Conservation (phyloP, 2,797 vertebrate genomes). For the Coregonus sp. region DNA sequence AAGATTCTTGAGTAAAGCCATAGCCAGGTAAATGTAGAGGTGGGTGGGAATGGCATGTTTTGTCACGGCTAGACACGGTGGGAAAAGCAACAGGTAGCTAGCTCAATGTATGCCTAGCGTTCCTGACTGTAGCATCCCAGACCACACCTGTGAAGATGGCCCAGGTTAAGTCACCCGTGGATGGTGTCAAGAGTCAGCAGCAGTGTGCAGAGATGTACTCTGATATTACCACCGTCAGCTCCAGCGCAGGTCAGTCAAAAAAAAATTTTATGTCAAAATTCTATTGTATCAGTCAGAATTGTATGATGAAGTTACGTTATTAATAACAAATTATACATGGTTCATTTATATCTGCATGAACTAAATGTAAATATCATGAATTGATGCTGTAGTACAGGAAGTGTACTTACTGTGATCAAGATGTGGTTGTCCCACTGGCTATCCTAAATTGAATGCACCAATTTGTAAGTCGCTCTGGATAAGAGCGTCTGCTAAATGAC, state of each 20-base stretch:
- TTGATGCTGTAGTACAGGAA: no score
- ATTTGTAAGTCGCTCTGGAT: no score
- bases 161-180: conserved; percentile 58
- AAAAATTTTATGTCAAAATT: not conserved
- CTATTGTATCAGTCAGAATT: not conserved
- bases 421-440: no score
- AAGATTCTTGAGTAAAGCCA: not conserved
- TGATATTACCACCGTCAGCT: conserved; percentile 74
- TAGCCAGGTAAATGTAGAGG: conserved; percentile 2
- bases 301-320: not conserved
- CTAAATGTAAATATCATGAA: no score
- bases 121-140: conserved; percentile 14
- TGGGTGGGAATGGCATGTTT: conserved; percentile 42
- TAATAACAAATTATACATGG: not conserved
- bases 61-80: conserved; percentile 43
- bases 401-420: no score
- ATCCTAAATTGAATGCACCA: no score
- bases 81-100: conserved; percentile 37
- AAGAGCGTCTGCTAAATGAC: no score
- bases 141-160: conserved; percentile 59
- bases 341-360: not conserved
- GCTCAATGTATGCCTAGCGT: conserved; percentile 19
- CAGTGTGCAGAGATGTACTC: conserved; percentile 69
- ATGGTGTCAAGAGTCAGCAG: conserved; percentile 55
- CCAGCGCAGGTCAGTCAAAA: conserved; percentile 73